phyloP scores from a whole-genome alignment of 2,113 vertebrate species.

The Diadophis punctatus region DNA sequence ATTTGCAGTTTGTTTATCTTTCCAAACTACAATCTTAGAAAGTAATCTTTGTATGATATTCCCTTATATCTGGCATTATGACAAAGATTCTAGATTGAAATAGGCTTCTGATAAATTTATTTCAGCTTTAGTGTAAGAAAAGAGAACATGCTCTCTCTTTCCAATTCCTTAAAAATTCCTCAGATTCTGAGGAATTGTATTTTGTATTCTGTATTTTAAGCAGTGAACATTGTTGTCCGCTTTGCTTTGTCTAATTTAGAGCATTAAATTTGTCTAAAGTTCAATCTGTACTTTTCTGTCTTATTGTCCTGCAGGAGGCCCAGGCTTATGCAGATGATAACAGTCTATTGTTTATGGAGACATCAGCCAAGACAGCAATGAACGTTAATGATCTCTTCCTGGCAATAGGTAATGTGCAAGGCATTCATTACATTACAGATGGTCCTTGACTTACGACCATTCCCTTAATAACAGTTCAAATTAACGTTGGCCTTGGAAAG shows the following conservation, averaged over 20 bases:
- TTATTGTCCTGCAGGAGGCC: slow-evolving; percentile 63
- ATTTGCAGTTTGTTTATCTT: not conserved
- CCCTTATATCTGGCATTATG: not conserved
- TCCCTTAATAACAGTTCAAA: not conserved
- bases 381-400: slow-evolving; percentile 81
- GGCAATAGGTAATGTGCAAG: slow-evolving; percentile 72
- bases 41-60: not conserved
- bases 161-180: not conserved
- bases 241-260: not conserved
- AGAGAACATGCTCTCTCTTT: no score
- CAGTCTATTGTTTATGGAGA: slow-evolving; percentile 82
- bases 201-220: not conserved
- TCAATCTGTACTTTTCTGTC: not conserved
- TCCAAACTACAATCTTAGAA: not conserved
- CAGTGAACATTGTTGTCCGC: not conserved
- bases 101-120: not conserved
- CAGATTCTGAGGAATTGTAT: not conserved
- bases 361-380: slow-evolving; percentile 81
- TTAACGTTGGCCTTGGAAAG: not conserved
- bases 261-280: not conserved
- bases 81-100: not conserved
- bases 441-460: not conserved
- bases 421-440: not conserved
- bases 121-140: not conserved
- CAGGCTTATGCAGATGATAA: slow-evolving; percentile 81